Conservation (phyloP, 2,888 invertebrate species). For the Tachina grossa region DNA sequence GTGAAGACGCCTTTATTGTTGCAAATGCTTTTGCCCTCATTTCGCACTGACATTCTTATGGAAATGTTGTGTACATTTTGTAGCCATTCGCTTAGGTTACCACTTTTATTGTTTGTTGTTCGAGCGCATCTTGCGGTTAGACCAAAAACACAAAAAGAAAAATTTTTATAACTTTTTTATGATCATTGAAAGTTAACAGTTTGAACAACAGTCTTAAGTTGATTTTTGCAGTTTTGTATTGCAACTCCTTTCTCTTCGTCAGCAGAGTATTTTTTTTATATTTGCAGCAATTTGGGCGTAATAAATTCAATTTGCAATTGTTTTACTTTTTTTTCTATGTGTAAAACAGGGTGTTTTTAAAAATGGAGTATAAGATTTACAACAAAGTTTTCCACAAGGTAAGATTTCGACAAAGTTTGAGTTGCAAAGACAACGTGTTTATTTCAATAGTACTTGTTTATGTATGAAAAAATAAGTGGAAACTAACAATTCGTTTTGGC, state of each 20-base stretch:
- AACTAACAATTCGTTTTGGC: no score
- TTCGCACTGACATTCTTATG: not conserved
- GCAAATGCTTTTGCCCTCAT: not conserved
- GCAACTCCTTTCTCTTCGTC: not conserved
- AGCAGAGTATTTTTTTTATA: not conserved
- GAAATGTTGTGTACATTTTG: constrained; percentile 11
- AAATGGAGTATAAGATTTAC: no score
- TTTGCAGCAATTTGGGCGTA: constrained; percentile 55
- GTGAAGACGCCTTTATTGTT: constrained; percentile 50
- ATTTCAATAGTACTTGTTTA: no score
- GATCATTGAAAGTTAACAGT: constrained; percentile 35
- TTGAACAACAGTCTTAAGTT: constrained; percentile 20
- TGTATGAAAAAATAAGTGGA: no score
- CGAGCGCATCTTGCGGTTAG: constrained; percentile 57
- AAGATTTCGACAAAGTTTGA: no score
- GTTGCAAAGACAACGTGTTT: no score
- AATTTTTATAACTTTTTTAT: constrained; percentile 33
- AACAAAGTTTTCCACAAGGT: no score
- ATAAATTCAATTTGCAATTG: constrained; percentile 60
- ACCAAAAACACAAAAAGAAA: constrained; percentile 30
- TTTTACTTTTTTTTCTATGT: constrained; percentile 10
- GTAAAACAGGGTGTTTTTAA: not conserved
- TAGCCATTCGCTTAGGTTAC: constrained; percentile 44
- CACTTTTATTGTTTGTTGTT: constrained; percentile 62
- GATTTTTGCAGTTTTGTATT: constrained; percentile 9